Conservation (phyloP, 1,140 invertebrate species). For the Pseudomyrmex pallidus region DNA sequence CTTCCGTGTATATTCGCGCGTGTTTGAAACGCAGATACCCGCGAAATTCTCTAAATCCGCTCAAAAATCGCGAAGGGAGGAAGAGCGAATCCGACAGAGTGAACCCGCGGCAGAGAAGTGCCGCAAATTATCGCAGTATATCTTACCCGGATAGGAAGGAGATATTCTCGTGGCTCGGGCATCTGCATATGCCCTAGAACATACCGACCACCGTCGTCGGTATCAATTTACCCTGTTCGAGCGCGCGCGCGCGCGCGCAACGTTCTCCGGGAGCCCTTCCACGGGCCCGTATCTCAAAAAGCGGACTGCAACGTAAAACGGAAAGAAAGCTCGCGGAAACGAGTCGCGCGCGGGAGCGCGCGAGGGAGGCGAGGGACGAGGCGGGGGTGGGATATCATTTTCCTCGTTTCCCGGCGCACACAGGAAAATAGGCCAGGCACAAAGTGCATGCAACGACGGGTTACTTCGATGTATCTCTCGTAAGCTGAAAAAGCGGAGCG, state of each 20-base stretch:
- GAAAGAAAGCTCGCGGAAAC: conserved; percentile 29
- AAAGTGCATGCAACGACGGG: conserved; percentile 52
- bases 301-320: conserved; percentile 48
- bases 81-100: neutral
- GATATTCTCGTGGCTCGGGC: conserved; percentile 29
- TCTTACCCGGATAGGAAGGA: conserved; percentile 9
- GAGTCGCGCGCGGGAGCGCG: neutral
- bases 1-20: neutral
- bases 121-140: conserved; percentile 50
- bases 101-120: conserved; percentile 6
- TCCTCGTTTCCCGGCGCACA: conserved; percentile 33
- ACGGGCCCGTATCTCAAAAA: conserved; percentile 26
- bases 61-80: conserved; percentile 5
- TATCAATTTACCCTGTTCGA: conserved; percentile 61
- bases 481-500: conserved; percentile 49
- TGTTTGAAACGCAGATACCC: neutral
- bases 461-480: conserved; percentile 56
- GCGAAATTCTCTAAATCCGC: conserved; percentile 10
- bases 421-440: conserved; percentile 59
- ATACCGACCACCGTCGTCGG: conserved; percentile 17
- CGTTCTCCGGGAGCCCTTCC: neutral
- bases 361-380: neutral
- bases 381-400: conserved; percentile 40
- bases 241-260: neutral
- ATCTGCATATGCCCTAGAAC: conserved; percentile 57